phyloP scores from a whole-genome alignment of 2,888 invertebrate genomes.

The Leptinotarsa juncta region DNA sequence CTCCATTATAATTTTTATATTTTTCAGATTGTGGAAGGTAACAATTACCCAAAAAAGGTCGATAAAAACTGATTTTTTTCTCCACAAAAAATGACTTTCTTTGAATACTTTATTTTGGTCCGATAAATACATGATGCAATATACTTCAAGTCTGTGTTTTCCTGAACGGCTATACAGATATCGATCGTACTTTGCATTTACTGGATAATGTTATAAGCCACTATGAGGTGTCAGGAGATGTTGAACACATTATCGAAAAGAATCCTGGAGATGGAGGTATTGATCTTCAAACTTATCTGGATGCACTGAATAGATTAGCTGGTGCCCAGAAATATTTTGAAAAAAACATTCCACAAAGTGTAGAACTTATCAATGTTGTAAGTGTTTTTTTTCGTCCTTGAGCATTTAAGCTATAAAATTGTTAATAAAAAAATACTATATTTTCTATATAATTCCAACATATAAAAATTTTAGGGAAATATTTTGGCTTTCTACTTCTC shows the following conservation, averaged over 20 bases:
- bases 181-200: constrained; percentile 88
- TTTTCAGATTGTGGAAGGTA: too few species aligned
- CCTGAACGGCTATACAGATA: constrained; percentile 72
- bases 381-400: constrained; percentile 59
- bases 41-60: too few species aligned
- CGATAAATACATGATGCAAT: too few species aligned
- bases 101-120: too few species aligned
- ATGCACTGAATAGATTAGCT: constrained; percentile 86
- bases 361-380: constrained; percentile 93
- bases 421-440: too few species aligned
- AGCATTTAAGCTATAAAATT: not conserved
- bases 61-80: too few species aligned
- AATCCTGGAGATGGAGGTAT: constrained; percentile 79
- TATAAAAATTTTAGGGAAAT: too few species aligned
- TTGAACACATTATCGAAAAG: constrained; percentile 85
- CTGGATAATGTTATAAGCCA: constrained; percentile 95
- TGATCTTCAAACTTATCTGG: constrained; percentile 68
- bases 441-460: too few species aligned
- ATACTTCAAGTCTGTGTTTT: not conserved
- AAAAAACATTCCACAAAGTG: constrained; percentile 91
- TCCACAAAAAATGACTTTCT: too few species aligned
- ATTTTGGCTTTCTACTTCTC: too few species aligned
- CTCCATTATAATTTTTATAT: too few species aligned
- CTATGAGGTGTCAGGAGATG: constrained; percentile 94
- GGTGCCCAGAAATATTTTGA: constrained; percentile 92